Percentiles rank a stretch among this genome's conserved stretches.
Evolutionary conservation across 1,140 invertebrate genomes (phyloP).

Genomic region (Caerostris darwini): DNA sequence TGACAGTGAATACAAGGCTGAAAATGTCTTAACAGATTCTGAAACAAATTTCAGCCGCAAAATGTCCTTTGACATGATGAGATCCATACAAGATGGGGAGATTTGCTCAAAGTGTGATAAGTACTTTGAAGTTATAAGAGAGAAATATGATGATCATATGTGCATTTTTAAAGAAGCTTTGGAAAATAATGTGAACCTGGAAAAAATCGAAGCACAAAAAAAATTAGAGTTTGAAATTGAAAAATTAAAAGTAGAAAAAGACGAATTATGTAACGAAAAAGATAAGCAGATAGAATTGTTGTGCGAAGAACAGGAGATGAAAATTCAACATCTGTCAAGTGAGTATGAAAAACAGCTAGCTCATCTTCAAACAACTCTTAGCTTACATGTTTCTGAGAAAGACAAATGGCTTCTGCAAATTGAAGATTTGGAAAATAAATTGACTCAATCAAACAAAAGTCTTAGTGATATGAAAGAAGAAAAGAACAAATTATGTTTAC

Average conservation of each 20-base stretch:
- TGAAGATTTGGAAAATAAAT: background rate
- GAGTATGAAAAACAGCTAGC: constrained; percentile 43
- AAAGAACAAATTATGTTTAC: background rate
- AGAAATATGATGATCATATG: constrained; percentile 61
- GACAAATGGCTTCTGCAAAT: background rate
- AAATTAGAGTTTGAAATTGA: constrained; percentile 37
- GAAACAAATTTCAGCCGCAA: constrained; percentile 59
- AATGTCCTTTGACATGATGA: constrained; percentile 53
- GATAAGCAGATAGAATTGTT: constrained; percentile 57
- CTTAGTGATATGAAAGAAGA: background rate
- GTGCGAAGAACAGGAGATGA: constrained; percentile 38
- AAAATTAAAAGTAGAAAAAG: constrained; percentile 23
- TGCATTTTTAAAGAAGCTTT: constrained; percentile 46
- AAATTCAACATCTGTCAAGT: constrained; percentile 19
- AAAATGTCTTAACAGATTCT: constrained; percentile 50
- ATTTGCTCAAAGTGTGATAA: constrained; percentile 49
- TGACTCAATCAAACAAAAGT: background rate
- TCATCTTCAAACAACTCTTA: background rate
- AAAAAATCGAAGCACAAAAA: constrained; percentile 35
- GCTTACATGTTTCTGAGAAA: background rate
- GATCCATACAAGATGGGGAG: constrained; percentile 43
- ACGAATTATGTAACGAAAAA: constrained; percentile 15
- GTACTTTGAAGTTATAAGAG: constrained; percentile 40
- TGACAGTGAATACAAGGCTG: constrained; percentile 65
- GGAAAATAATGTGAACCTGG: constrained; percentile 28